Percentiles rank a stretch among this genome's conserved stretches.
phyloP scores from a whole-genome alignment of 2,113 vertebrate genomes.

The Gobiocypris rarus region DNA sequence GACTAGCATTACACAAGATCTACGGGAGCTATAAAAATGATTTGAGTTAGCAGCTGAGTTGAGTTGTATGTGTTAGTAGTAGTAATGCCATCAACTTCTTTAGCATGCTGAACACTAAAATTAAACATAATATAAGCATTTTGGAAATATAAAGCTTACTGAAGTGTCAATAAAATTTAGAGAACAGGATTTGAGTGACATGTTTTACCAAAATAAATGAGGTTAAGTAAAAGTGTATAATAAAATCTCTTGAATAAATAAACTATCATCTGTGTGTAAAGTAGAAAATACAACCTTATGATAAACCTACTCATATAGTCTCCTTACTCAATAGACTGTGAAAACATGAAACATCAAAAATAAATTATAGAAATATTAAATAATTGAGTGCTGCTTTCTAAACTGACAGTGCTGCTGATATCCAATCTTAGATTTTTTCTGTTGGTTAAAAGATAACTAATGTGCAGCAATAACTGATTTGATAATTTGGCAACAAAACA shows the following conservation, averaged over 20 bases:
- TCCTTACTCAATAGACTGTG: neutral
- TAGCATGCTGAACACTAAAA: neutral
- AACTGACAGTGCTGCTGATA: neutral
- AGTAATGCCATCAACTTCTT: neutral
- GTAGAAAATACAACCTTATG: neutral
- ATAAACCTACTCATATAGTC: neutral
- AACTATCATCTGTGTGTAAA: constrained; percentile 5
- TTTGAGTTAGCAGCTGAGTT: neutral
- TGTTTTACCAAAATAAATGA: constrained; percentile 3
- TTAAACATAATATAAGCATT: neutral
- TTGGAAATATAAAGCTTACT: neutral
- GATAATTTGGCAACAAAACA: constrained; percentile 38
- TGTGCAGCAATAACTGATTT: neutral
- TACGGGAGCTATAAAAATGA: neutral
- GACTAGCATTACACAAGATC: neutral
- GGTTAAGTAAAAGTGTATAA: constrained; percentile 1
- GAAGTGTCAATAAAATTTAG: neutral
- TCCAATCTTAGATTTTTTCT: neutral
- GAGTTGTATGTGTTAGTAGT: neutral
- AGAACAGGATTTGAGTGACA: neutral
- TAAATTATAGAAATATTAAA: neutral
- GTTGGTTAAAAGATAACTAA: neutral
- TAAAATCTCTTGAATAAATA: constrained; percentile 10
- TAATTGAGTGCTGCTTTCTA: neutral
- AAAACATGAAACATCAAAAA: neutral